Percentiles rank a stretch among this genome's conserved stretches.
Evolutionary conservation across 2,797 vertebrate genomes (phyloP).

Genomic region (Betta splendens): DNA sequence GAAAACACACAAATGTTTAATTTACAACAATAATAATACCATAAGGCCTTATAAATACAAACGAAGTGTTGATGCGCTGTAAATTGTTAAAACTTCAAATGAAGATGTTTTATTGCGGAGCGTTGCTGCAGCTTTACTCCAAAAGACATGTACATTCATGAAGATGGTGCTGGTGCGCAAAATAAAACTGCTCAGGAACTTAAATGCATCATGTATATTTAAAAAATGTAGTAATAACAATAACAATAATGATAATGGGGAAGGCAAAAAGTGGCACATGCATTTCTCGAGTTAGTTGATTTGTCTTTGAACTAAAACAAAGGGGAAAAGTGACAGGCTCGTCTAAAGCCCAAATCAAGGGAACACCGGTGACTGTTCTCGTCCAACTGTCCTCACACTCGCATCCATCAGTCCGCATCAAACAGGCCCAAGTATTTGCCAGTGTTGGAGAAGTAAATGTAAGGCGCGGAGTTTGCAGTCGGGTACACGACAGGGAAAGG

Average conservation of each 20-base stretch:
- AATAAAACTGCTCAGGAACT: conserved; percentile 46
- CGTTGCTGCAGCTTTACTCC: conserved; percentile 40
- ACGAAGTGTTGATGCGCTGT: conserved; percentile 26
- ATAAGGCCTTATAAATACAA: conserved; percentile 68
- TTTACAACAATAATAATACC: conserved; percentile 20
- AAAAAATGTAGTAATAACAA: conserved; percentile 23
- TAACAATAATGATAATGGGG: conserved; percentile 57
- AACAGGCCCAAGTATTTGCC: conserved; percentile 85
- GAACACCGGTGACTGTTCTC: background rate
- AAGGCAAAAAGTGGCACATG: conserved; percentile 74
- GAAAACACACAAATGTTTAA: conserved; percentile 35
- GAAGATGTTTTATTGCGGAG: conserved; percentile 15
- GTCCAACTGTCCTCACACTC: conserved; percentile 20
- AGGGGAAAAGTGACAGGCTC: conserved; percentile 21
- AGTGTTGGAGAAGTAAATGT: conserved; percentile 83
- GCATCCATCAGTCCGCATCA: conserved; percentile 78
- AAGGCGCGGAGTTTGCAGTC: conserved; percentile 79
- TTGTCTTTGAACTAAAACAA: conserved; percentile 17
- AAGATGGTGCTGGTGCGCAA: conserved; percentile 58
- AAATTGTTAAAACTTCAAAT: conserved; percentile 4
- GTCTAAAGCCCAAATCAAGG: conserved; percentile 5
- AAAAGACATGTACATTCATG: conserved; percentile 70
- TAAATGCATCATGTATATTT: conserved; percentile 61
- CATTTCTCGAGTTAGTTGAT: conserved; percentile 50
- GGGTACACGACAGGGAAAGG: conserved; percentile 85